Percentiles rank a stretch among this genome's conserved stretches.
phyloP scores from a whole-genome alignment of 1,140 invertebrate genomes.

The Trichonephila inaurata region DNA sequence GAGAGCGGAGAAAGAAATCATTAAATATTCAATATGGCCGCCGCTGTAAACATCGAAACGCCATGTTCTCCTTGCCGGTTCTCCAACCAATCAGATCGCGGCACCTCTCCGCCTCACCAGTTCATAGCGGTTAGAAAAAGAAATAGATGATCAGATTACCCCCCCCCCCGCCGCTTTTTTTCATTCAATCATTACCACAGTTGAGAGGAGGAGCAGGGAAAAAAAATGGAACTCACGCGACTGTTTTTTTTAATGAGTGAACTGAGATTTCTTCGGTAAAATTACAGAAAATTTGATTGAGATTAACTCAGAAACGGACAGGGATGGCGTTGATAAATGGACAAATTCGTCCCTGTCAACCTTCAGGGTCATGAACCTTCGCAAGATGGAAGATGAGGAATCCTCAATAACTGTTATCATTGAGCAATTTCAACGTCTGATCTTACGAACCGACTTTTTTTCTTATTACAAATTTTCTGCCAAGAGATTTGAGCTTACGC shows the following conservation, averaged over 20 bases:
- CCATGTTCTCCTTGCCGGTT: slow-evolving; percentile 9
- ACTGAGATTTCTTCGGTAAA: slow-evolving; percentile 41
- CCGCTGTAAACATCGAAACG: slow-evolving; percentile 61
- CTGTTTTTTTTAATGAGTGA: slow-evolving; percentile 46
- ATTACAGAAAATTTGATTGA: slow-evolving; percentile 56
- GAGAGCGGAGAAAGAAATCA: slow-evolving; percentile 49
- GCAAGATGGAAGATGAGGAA: slow-evolving; percentile 28
- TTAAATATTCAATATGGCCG: slow-evolving; percentile 74
- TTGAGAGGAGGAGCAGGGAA: neutral
- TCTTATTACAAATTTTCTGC: neutral
- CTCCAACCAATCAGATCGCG: slow-evolving; percentile 48
- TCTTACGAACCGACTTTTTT: neutral
- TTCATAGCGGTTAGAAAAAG: slow-evolving; percentile 38
- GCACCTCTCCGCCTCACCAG: slow-evolving; percentile 37
- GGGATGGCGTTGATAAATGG: slow-evolving; percentile 52
- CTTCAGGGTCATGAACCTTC: slow-evolving; percentile 36
- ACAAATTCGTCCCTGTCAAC: slow-evolving; percentile 46
- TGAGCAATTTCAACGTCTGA: slow-evolving; percentile 56
- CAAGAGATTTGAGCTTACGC: neutral
- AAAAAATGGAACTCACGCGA: slow-evolving; percentile 19
- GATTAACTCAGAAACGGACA: slow-evolving; percentile 50
- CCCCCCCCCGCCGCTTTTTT: neutral
- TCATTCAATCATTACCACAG: neutral
- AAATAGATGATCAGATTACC: neutral
- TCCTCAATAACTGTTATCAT: slow-evolving; percentile 72